phyloP scores from a whole-genome alignment of 2,113 vertebrate genomes.

The Suncus etruscus region DNA sequence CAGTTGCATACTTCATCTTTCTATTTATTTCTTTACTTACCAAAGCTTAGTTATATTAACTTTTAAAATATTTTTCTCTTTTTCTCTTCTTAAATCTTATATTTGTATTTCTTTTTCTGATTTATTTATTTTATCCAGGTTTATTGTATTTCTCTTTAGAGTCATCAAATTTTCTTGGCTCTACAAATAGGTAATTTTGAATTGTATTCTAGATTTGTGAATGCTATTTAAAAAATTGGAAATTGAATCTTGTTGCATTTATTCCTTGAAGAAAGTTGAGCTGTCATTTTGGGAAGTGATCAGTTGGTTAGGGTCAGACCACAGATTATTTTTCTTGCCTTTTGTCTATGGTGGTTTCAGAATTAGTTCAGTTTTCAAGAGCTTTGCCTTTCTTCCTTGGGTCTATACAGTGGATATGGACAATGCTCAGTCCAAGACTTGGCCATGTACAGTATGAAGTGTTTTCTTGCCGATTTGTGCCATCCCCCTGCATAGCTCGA shows the following conservation, averaged over 20 bases:
- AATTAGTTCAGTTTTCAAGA: constrained; percentile 8
- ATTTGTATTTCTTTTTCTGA: neutral
- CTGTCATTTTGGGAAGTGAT: neutral
- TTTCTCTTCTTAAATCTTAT: constrained; percentile 24
- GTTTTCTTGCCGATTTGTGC: neutral
- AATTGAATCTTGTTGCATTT: neutral
- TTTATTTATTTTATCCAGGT: neutral
- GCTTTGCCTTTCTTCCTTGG: neutral
- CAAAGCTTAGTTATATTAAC: constrained; percentile 1
- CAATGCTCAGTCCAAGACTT: neutral
- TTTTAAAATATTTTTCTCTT: constrained; percentile 33
- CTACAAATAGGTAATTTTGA: neutral
- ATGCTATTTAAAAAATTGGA: neutral
- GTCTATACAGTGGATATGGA: neutral
- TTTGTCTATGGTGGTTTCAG: neutral
- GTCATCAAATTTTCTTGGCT: constrained; percentile 16
- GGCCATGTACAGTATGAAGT: neutral
- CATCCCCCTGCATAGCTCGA: neutral
- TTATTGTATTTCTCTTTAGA: constrained; percentile 45
- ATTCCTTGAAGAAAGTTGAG: neutral
- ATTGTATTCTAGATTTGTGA: constrained; percentile 14
- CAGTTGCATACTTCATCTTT: constrained; percentile 8
- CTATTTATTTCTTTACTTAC: neutral
- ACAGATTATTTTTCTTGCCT: neutral
- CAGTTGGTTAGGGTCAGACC: neutral